phyloP scores from a whole-genome alignment of 2,888 invertebrate species.

The Ephialtes manifestator region DNA sequence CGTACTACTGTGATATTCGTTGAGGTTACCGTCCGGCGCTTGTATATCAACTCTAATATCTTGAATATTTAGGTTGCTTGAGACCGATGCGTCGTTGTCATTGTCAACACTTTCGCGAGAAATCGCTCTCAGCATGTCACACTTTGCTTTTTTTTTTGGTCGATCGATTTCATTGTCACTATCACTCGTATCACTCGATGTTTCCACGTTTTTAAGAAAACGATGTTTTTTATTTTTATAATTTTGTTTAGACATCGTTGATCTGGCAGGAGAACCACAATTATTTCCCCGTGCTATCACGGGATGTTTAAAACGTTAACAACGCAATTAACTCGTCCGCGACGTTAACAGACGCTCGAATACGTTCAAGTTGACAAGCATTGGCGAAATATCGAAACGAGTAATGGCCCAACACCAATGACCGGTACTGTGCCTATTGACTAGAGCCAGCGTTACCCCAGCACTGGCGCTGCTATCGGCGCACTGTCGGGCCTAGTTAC shows the following conservation, averaged over 20 bases:
- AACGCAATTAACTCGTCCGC: background rate
- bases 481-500: too few relatives aligned
- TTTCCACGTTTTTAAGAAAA: constrained; percentile 1
- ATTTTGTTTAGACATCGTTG: background rate
- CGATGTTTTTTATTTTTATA: too few relatives aligned
- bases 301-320: constrained; percentile 1
- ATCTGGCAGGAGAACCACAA: background rate
- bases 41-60: background rate
- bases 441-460: background rate
- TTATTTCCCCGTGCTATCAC: background rate
- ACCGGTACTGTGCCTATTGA: background rate
- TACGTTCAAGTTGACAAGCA: background rate
- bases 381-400: constrained; percentile 1
- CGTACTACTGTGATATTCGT: constrained; percentile 1
- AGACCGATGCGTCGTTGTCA: constrained; percentile 1
- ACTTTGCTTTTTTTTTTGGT: background rate
- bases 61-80: background rate
- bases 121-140: background rate
- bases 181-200: background rate
- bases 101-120: constrained; percentile 1
- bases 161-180: background rate
- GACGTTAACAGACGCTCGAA: background rate
- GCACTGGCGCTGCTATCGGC: too few relatives aligned
- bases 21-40: background rate
- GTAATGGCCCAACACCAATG: background rate